Percentiles rank a stretch among this genome's conserved stretches.
These are phyloP conservation scores for Microcebus ravelobensis DNA, from an alignment of 2,113 vertebrate genomes.

Conservation along the genomic window DNA sequence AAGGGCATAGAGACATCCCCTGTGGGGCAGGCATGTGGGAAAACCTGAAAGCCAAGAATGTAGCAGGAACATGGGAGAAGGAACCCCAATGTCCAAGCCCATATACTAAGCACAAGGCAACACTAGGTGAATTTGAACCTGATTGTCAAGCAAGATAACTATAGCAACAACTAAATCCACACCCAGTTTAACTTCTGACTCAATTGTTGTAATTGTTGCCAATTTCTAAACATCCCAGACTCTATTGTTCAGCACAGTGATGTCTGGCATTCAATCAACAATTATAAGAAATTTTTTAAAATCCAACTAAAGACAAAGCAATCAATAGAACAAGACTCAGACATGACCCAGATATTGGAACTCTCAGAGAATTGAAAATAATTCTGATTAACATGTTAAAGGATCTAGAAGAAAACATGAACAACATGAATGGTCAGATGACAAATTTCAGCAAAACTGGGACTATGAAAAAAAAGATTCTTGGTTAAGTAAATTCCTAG, in stretches of 20 bases:
- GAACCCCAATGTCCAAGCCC: neutral
- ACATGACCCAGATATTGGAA: neutral
- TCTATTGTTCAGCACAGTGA: neutral
- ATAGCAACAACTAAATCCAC: neutral
- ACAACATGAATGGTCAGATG: neutral
- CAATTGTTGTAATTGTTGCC: neutral
- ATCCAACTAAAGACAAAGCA: neutral
- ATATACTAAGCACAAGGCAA: neutral
- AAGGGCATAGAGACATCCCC: neutral
- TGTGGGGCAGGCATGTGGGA: neutral
- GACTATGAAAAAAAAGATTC: neutral
- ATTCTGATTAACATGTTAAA: neutral
- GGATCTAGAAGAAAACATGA: neutral
- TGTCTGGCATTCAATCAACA: neutral
- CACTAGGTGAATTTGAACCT: neutral
- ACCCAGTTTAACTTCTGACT: neutral
- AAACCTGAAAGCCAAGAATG: neutral
- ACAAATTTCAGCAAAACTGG: neutral
- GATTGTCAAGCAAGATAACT: neutral
- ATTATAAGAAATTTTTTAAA: neutral
- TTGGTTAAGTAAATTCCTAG: no score
- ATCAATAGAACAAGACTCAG: neutral
- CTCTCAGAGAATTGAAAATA: neutral
- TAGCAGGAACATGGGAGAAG: neutral
- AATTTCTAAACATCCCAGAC: neutral